These are phyloP conservation scores for Epinephelus cyanopodus DNA, from an alignment of 2,113 vertebrate species.

Conservation along the genomic window DNA sequence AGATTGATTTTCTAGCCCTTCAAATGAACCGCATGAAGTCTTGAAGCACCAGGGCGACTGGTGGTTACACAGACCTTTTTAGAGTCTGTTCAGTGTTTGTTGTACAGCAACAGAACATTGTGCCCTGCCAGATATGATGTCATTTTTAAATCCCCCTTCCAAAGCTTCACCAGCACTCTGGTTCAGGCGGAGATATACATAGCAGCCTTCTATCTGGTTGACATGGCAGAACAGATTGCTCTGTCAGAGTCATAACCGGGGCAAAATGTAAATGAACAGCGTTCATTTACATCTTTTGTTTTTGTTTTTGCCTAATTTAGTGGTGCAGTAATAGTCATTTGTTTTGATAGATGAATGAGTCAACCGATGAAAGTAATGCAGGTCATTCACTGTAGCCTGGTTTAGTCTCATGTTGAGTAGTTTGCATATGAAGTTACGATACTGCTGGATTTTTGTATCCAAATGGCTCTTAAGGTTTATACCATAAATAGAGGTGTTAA, in stretches of 20 bases:
- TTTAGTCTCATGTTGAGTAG: background rate
- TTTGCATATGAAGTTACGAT: background rate
- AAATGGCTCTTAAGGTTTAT: background rate
- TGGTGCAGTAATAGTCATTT: background rate
- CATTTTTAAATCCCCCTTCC: conserved; percentile 36
- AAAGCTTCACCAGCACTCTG: conserved; percentile 15
- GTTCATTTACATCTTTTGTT: background rate
- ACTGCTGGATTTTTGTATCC: background rate
- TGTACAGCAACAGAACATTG: conserved; percentile 55
- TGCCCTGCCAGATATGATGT: conserved; percentile 65
- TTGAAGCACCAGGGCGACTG: conserved; percentile 36
- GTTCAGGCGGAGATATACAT: conserved; percentile 23
- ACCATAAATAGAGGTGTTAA: background rate
- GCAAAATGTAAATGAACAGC: conserved; percentile 10
- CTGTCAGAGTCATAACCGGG: conserved; percentile 8
- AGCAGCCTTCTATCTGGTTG: conserved; percentile 39
- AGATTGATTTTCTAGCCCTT: conserved; percentile 49
- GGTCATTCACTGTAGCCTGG: background rate
- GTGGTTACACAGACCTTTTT: conserved; percentile 30
- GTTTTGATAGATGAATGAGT: background rate
- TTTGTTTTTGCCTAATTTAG: conserved; percentile 23
- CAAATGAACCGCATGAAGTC: conserved; percentile 43
- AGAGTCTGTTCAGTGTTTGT: conserved; percentile 35
- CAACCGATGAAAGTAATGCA: background rate
- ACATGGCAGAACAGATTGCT: conserved; percentile 36